Evolutionary conservation across 2,888 invertebrate genomes (phyloP), one percentile per base, ranked within the genome.

Genomic region (Trimorus sp.): DNA sequence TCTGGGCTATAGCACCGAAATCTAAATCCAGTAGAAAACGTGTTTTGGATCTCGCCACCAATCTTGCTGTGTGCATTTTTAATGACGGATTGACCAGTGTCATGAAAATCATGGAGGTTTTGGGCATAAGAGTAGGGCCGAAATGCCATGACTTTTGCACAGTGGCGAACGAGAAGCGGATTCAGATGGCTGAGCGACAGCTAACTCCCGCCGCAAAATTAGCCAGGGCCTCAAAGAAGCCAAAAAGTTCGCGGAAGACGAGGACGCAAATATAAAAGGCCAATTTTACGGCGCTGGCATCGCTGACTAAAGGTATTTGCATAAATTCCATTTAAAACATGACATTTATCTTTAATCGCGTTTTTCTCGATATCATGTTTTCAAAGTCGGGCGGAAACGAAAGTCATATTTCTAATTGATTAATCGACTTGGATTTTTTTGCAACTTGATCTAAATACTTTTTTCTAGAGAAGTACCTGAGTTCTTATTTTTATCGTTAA

Each of bases 1-100:
- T 83, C 1, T 83, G 84, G 84, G 36, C 77, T 7, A 66, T 83
- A 16, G 75, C 75, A 36, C 82, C 78, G n/a, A 84, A 84, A 70
- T 62, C 75, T 1, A 54, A 40, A 26, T 80, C 78, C 11, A 76
- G 80, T 69, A 74, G 81, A 38, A 77, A 81, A 66, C 12, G 36
- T 1, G 62, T 76, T 1, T 38, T 79, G 48, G 77, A 80, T 48
- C 70, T 76, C 48, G 65, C 76, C 4, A 73, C 66, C 14, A 48
- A 82, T 68, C 40, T 73, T 9, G 76, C 79, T 6, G 63, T 73
- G 4, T 53, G 48, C 36, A 56, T 56, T 2, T 80, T 58, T 38
- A 83, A 83, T 53, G 79, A 78, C 16, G 83, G 80, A 3, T 62
- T 78, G 9, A 53, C 51, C 6, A 48, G 48, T 3, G 12, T 65